Base-by-base conservation (phyloP, 2,888 invertebrate genomes). In the Pantelozetes paolii region DNA sequence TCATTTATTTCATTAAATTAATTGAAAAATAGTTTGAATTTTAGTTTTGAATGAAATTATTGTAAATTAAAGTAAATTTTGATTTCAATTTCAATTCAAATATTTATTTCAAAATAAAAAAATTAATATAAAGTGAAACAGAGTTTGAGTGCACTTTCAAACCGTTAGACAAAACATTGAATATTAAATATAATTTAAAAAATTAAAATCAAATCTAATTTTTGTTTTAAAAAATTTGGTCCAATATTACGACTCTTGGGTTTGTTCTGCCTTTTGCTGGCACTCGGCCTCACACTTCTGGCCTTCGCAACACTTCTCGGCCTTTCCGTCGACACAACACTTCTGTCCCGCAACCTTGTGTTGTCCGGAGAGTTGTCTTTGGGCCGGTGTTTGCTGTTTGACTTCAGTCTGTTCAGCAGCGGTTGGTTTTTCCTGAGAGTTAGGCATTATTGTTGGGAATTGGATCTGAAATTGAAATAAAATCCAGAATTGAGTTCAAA, bases 381-480 rank as follows among this genome's bases (percentile, higher is more conserved):
- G 36, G 5, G 1, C 13, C 13, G 64, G 20, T 3, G 8, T 64
- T 15, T n/a, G 32, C 23, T 64, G 36, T 20, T 15, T 18, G 20
- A 18, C 64, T 20, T 62, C n/a, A 32, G 62, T 36, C 36, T 62
- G 62, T 32, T 30, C 62, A 20, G 40, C 64, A 40, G 8, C 36
- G 32, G 64, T 32, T 18, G 32, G 64, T 40, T 36, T n/a, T 20
- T 64, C 64, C 40, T 64, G 64, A 30, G 18, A 13, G 18, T 64
- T 64, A 9, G 64, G 64, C 64, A 64, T 64, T 64, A 64, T 64
- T 64, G 5, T n/a, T 32, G 18, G 28, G 13, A 62, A n/a, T 30
- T 62, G 26, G 40, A 20, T 40, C 23, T 11, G 40, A 9, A 50
- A 20, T 5, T n/a, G 18, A n/a, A 20, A 50, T n/a, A 5, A 50